These are phyloP conservation scores for Tanypteryx hageni DNA, from an alignment of 2,888 invertebrate species.

Conservation along the genomic window DNA sequence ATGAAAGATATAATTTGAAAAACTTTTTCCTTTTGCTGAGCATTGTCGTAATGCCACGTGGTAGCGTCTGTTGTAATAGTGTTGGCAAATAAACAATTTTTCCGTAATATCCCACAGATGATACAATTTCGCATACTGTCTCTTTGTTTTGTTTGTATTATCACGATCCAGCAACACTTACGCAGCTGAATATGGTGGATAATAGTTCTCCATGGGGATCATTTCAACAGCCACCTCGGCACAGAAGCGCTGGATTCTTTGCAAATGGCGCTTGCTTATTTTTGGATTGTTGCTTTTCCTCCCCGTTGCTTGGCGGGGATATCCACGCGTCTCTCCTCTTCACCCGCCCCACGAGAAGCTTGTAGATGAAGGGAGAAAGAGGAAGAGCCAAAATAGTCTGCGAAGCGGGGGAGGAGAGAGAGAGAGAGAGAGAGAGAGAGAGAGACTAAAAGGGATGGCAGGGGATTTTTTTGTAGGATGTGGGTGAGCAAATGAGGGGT, in stretches of 20 bases:
- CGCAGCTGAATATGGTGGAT: not conserved
- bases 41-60: too few relatives aligned
- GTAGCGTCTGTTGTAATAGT: too few relatives aligned
- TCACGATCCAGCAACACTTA: too few relatives aligned
- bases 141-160: too few relatives aligned
- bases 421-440: not conserved
- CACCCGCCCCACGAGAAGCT: not conserved
- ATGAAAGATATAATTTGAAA: too few relatives aligned
- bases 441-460: not conserved
- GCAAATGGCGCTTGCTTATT: constrained; percentile 59
- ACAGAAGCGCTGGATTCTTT: constrained; percentile 16
- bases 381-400: constrained; percentile 60
- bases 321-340: not conserved
- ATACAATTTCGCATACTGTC: too few relatives aligned
- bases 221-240: not conserved
- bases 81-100: too few relatives aligned
- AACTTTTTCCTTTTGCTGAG: too few relatives aligned
- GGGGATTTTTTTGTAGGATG: not conserved
- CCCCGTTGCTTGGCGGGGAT: constrained; percentile 18
- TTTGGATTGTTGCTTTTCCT: constrained; percentile 44
- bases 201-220: not conserved
- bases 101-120: too few relatives aligned
- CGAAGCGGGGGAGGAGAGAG: constrained; percentile 34
- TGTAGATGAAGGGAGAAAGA: not conserved
- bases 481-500: not conserved